Conservation (phyloP, 2,797 vertebrate genomes). For the Balearica regulorum region DNA sequence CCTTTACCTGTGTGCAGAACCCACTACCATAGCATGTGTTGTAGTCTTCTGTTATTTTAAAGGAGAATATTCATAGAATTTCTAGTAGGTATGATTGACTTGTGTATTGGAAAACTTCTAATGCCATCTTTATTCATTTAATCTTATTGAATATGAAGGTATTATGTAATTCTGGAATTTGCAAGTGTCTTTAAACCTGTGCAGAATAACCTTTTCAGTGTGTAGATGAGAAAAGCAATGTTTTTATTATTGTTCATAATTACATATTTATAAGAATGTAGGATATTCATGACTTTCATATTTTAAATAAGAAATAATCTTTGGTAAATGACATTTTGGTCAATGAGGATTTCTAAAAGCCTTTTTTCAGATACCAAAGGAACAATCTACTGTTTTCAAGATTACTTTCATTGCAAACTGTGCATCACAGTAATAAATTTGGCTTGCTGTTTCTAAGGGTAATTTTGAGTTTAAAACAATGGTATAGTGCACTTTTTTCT, state of each 20-base stretch:
- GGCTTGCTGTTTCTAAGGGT: neutral
- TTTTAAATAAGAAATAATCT: neutral
- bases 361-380: neutral
- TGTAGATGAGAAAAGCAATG: neutral
- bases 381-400: neutral
- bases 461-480: neutral
- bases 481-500: neutral
- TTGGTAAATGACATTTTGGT: neutral
- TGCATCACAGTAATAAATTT: neutral
- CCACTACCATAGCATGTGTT: neutral
- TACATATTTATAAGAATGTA: neutral
- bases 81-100: neutral
- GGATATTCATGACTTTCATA: neutral
- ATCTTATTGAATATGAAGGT: neutral
- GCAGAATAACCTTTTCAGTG: neutral
- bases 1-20: neutral
- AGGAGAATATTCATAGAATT: neutral
- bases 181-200: neutral
- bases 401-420: neutral
- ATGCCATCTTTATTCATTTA: neutral
- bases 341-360: neutral
- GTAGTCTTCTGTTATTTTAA: neutral
- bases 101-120: neutral
- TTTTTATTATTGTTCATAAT: neutral
- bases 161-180: neutral